Percentiles rank a stretch among this genome's conserved stretches.
These are phyloP conservation scores for Penelope pileata DNA, from an alignment of 2,113 vertebrate species.

Conservation along the genomic window DNA sequence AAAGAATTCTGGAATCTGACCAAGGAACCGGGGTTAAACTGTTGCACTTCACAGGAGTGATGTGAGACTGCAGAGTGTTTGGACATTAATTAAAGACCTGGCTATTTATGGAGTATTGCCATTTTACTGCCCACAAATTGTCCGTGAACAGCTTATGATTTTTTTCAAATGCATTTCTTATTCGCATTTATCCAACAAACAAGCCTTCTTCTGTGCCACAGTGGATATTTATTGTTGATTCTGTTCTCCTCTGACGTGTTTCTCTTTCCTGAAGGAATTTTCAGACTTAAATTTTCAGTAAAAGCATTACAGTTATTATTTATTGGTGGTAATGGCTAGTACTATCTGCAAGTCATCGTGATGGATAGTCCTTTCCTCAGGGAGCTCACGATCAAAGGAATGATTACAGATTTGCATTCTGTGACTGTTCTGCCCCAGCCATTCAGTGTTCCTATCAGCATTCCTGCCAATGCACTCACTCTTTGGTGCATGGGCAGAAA, in stretches of 20 bases:
- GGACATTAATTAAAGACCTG: slow-evolving; percentile 16
- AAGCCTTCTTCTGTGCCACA: neutral
- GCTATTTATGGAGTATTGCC: slow-evolving; percentile 9
- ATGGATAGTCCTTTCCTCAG: slow-evolving; percentile 10
- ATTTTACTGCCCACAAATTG: slow-evolving; percentile 18
- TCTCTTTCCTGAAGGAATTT: slow-evolving; percentile 36
- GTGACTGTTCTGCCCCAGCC: slow-evolving; percentile 5
- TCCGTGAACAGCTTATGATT: neutral
- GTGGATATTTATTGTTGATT: slow-evolving; percentile 13
- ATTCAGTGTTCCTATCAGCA: slow-evolving; percentile 19
- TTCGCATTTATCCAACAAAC: neutral
- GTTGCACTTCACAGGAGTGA: neutral
- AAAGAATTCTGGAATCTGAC: neutral
- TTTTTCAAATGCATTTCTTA: neutral
- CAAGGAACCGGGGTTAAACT: neutral
- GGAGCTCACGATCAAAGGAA: neutral
- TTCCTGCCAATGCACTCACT: neutral
- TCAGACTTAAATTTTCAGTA: neutral
- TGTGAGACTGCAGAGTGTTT: neutral
- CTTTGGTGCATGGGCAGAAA: neutral
- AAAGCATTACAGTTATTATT: slow-evolving; percentile 45
- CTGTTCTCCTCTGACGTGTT: neutral
- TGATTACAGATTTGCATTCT: slow-evolving; percentile 30
- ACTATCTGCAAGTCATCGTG: neutral
- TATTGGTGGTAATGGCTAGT: slow-evolving; percentile 27